Evolutionary conservation across 2,888 invertebrate genomes (phyloP).

Genomic region (Fragum whitleyi): DNA sequence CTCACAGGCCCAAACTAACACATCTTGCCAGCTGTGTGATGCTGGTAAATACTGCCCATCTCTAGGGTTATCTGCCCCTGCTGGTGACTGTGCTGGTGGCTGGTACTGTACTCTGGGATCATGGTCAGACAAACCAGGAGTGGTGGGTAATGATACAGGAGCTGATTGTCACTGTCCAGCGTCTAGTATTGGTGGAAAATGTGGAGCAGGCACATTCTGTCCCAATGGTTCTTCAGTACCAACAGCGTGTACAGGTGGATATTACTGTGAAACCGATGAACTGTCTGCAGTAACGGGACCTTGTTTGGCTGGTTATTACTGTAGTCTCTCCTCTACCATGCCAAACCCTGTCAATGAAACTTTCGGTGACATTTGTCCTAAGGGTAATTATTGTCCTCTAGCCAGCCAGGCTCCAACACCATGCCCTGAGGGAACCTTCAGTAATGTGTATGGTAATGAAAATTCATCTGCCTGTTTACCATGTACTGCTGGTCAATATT

Average conservation of each 20-base stretch:
- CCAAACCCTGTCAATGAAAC: conserved; percentile 82
- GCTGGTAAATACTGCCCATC: conserved; percentile 82
- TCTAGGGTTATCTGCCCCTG: conserved; percentile 73
- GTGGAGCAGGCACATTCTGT: conserved; percentile 81
- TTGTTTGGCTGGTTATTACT: conserved; percentile 82
- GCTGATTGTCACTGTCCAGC: conserved; percentile 76
- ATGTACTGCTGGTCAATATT: conserved; percentile 82
- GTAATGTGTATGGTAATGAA: conserved; percentile 76
- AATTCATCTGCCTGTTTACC: conserved; percentile 80
- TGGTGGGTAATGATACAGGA: conserved; percentile 75
- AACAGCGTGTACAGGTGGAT: conserved; percentile 78
- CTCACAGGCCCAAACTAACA: conserved; percentile 69
- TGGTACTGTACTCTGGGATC: conserved; percentile 82
- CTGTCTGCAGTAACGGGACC: conserved; percentile 75
- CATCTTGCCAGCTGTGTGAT: conserved; percentile 78
- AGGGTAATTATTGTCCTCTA: conserved; percentile 82
- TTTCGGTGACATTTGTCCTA: conserved; percentile 83
- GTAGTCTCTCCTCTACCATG: conserved; percentile 78
- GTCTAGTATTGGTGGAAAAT: conserved; percentile 79
- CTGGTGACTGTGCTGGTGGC: conserved; percentile 80
- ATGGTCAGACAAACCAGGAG: conserved; percentile 76
- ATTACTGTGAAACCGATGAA: conserved; percentile 78
- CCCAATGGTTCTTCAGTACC: conserved; percentile 78
- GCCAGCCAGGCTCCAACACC: conserved; percentile 76
- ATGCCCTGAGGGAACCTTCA: conserved; percentile 81